A percentile compares a stretch with the other conserved stretches of the same genome.
Evolutionary conservation across 2,113 vertebrate genomes (phyloP).

Genomic region (Scortum barcoo): DNA sequence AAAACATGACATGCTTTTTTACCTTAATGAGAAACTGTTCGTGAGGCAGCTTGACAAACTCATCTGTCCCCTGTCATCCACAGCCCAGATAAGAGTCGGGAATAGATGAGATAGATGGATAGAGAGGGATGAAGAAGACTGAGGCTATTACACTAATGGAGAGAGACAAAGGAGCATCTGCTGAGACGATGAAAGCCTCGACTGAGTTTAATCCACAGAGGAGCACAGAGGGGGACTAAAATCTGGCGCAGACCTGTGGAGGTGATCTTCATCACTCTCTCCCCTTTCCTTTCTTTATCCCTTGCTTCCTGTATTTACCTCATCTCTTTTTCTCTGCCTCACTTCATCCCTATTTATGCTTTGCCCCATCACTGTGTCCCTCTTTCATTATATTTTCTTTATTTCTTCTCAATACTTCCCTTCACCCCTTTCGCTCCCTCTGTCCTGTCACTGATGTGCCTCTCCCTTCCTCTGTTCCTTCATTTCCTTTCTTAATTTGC

Average conservation of each 20-base stretch:
- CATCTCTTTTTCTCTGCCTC: background rate
- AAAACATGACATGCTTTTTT: background rate
- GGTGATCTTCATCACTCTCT: slow-evolving; percentile 10
- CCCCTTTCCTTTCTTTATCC: background rate
- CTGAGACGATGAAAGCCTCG: slow-evolving; percentile 32
- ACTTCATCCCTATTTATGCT: background rate
- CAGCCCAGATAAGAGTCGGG: slow-evolving; percentile 54
- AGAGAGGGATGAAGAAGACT: slow-evolving; percentile 52
- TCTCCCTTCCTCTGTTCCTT: background rate
- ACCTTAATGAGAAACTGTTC: background rate
- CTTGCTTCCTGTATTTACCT: background rate
- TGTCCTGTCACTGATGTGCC: background rate
- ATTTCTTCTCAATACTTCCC: background rate
- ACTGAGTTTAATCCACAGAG: slow-evolving; percentile 48
- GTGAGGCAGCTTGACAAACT: background rate
- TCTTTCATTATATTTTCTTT: too few relatives aligned
- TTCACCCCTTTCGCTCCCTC: background rate
- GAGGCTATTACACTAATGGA: slow-evolving; percentile 64
- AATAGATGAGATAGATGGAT: slow-evolving; percentile 61
- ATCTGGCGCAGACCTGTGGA: slow-evolving; percentile 4
- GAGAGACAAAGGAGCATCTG: slow-evolving; percentile 70
- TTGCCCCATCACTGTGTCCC: background rate
- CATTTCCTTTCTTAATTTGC: background rate
- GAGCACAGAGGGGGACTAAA: slow-evolving; percentile 17
- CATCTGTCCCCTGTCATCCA: slow-evolving; percentile 31